These are phyloP conservation scores for Sturnira hondurensis DNA, from an alignment of 2,113 vertebrate genomes.

Conservation along the genomic window DNA sequence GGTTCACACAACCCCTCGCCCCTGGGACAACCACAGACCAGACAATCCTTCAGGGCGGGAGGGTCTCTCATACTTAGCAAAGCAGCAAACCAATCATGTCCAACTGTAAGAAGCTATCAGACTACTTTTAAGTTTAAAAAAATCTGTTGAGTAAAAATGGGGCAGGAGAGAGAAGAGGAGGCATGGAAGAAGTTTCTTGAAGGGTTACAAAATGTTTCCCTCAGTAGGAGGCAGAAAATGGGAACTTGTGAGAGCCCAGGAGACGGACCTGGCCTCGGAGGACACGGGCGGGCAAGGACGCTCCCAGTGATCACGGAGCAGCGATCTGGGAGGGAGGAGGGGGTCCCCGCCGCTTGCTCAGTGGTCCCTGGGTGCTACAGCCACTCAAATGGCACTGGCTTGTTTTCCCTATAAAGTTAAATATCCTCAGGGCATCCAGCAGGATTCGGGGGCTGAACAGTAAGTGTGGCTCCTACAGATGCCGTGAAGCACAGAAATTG, in stretches of 20 bases:
- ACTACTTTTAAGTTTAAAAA: neutral
- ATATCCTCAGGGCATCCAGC: neutral
- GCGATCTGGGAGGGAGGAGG: too few relatives aligned
- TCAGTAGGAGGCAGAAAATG: neutral
- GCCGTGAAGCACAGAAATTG: neutral
- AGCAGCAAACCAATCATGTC: neutral
- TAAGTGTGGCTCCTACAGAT: constrained; percentile 3
- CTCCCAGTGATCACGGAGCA: too few relatives aligned
- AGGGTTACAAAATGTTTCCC: neutral
- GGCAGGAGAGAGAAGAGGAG: neutral
- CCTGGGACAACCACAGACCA: neutral
- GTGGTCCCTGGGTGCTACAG: neutral
- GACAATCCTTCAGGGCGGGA: neutral
- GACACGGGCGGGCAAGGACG: fast-evolving
- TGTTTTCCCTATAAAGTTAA: neutral
- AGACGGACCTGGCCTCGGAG: neutral
- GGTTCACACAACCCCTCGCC: neutral
- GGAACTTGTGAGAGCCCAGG: neutral
- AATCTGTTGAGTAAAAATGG: neutral
- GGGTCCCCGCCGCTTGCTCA: too few relatives aligned
- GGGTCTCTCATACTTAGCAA: neutral
- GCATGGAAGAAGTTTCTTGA: neutral
- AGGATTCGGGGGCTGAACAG: constrained; percentile 13
- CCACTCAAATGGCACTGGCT: neutral
- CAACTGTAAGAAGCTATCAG: neutral